These are phyloP conservation scores for Bovichtus diacanthus DNA, from an alignment of 2,797 vertebrate genomes.

Conservation along the genomic window DNA sequence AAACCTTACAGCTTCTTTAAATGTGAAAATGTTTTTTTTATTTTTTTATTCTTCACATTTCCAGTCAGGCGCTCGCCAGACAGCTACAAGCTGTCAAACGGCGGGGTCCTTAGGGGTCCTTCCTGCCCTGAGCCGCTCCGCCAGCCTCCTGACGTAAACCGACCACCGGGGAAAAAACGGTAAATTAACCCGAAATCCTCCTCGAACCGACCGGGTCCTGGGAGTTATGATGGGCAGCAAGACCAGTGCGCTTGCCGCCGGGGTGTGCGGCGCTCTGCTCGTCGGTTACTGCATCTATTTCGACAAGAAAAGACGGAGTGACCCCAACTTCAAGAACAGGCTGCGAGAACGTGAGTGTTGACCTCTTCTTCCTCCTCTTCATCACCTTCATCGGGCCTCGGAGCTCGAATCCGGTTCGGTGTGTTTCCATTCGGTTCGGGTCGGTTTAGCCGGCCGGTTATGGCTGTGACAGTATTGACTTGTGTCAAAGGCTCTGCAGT, in stretches of 20 bases:
- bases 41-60: background rate
- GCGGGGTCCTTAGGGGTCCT: constrained; percentile 64
- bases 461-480: fast-evolving
- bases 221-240: constrained; percentile 88
- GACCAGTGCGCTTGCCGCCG: constrained; percentile 92
- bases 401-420: background rate
- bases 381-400: background rate
- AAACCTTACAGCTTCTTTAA: background rate
- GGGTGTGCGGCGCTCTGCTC: constrained; percentile 92
- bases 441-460: background rate
- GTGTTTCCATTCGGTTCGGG: background rate
- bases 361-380: constrained; percentile 29
- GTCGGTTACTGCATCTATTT: constrained; percentile 96
- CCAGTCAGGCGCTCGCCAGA: constrained; percentile 38
- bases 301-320: constrained; percentile 93
- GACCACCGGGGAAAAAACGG: background rate
- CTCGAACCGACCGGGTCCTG: background rate
- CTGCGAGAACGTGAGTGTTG: constrained; percentile 93
- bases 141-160: background rate
- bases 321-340: constrained; percentile 95
- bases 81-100: constrained; percentile 6
- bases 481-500: background rate
- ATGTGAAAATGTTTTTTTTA: background rate
- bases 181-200: background rate
- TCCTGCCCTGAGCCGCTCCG: constrained; percentile 42